Evolutionary conservation across 2,888 invertebrate species (phyloP).

Genomic region (Ornithoptera alexandrae): DNA sequence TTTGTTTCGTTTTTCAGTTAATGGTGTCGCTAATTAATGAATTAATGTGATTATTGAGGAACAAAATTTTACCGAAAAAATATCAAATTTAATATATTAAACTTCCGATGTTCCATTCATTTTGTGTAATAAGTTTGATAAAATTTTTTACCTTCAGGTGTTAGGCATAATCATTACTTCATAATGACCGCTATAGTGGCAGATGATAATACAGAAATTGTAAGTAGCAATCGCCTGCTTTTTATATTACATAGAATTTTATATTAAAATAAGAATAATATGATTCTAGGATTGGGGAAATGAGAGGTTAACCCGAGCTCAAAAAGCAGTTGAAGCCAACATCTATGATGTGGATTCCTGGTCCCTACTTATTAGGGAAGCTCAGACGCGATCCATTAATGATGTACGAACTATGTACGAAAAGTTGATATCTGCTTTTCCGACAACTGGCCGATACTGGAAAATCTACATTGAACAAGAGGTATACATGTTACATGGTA

Average conservation of each 20-base stretch:
- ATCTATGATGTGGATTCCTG: conserved; percentile 98
- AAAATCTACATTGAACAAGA: conserved; percentile 99
- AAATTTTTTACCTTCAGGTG: not conserved
- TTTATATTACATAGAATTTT: not conserved
- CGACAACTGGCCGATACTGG: conserved; percentile 98
- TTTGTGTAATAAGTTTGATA: not conserved
- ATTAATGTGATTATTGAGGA: not conserved
- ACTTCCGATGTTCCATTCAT: not conserved
- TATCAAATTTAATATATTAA: not conserved
- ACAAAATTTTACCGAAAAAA: not conserved
- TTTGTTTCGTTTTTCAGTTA: conserved; percentile 1
- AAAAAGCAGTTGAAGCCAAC: conserved; percentile 91
- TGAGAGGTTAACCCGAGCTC: conserved; percentile 89
- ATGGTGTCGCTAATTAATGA: not conserved
- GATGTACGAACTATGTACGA: conserved; percentile 96
- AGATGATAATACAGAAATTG: conserved; percentile 58
- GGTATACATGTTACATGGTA: conserved; percentile 68
- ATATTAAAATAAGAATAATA: conserved; percentile 12
- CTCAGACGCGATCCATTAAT: conserved; percentile 91
- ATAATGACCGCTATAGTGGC: conserved; percentile 34
- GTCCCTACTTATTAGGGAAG: conserved; percentile 96
- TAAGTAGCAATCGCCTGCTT: conserved; percentile 41
- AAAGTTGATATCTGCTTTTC: conserved; percentile 95
- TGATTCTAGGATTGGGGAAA: conserved; percentile 90
- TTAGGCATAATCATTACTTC: conserved; percentile 1